Percentiles rank a stretch among this genome's conserved stretches.
Conservation (phyloP, 1,140 invertebrate genomes). For the Nebria ingens region DNA sequence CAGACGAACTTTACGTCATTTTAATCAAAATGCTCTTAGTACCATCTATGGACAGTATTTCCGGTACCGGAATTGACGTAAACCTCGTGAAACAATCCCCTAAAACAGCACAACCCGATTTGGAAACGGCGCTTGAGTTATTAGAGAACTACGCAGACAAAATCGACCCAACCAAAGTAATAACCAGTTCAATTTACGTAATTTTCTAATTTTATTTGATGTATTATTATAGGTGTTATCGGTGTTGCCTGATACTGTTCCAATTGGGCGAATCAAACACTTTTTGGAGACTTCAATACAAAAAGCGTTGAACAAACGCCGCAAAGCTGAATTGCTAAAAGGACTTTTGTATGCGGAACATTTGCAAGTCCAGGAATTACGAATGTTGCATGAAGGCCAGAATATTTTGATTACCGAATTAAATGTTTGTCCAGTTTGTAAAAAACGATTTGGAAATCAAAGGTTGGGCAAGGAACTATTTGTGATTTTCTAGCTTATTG, state of each 20-base stretch:
- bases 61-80: constrained; percentile 41
- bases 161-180: constrained; percentile 66
- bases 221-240: constrained; percentile 48
- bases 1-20: constrained; percentile 52
- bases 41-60: constrained; percentile 40
- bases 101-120: constrained; percentile 51
- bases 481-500: constrained; percentile 18
- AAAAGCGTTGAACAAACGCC: constrained; percentile 55
- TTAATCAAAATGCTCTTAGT: constrained; percentile 54
- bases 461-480: too few species aligned
- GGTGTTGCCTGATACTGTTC: constrained; percentile 65
- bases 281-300: constrained; percentile 72
- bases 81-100: constrained; percentile 46
- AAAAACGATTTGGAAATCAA: constrained; percentile 83
- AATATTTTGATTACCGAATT: constrained; percentile 74
- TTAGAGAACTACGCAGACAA: constrained; percentile 71
- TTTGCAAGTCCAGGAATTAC: constrained; percentile 66
- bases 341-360: constrained; percentile 75
- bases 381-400: constrained; percentile 70
- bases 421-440: constrained; percentile 82
- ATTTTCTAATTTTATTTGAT: not conserved
- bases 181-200: constrained; percentile 15
- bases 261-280: constrained; percentile 56
- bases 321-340: constrained; percentile 66
- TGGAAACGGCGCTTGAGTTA: constrained; percentile 65